Evolutionary conservation across 2,797 vertebrate genomes (phyloP).

Genomic region (Loriculus beryllinus): DNA sequence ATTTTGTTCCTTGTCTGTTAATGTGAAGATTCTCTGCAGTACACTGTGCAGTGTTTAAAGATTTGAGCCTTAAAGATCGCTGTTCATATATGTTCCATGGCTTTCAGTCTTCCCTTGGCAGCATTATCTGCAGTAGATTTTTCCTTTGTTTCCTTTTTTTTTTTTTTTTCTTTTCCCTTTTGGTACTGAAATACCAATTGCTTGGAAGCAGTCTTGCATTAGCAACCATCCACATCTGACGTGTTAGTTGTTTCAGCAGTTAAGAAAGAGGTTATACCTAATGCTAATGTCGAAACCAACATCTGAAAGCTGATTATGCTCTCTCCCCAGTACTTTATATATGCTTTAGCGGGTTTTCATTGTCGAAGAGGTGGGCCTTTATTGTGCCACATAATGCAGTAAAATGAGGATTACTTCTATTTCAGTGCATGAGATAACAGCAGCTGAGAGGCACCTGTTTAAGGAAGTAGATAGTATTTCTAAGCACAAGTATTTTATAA

Average conservation of each 20-base stretch:
- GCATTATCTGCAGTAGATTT: neutral
- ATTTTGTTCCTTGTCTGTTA: neutral
- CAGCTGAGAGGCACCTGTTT: conserved; percentile 40
- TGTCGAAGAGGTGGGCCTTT: conserved; percentile 17
- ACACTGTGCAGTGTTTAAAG: neutral
- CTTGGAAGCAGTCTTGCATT: neutral
- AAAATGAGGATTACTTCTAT: conserved; percentile 51
- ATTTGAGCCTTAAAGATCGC: neutral
- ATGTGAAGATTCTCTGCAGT: neutral
- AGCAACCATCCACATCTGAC: neutral
- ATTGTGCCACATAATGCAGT: conserved; percentile 35
- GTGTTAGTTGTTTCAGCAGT: neutral
- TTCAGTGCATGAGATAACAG: conserved; percentile 58
- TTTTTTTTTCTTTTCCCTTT: neutral
- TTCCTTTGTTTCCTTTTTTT: neutral
- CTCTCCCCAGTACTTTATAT: neutral
- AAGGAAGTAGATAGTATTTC: conserved; percentile 26
- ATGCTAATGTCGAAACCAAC: conserved; percentile 25
- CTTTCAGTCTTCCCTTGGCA: neutral
- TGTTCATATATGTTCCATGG: accelerated
- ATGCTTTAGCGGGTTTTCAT: conserved; percentile 48
- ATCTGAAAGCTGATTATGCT: conserved; percentile 33
- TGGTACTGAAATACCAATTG: neutral
- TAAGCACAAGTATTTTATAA: neutral
- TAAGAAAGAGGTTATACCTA: neutral